Conservation (phyloP, 2,797 vertebrate species). For the Eulemur rubriventer region DNA sequence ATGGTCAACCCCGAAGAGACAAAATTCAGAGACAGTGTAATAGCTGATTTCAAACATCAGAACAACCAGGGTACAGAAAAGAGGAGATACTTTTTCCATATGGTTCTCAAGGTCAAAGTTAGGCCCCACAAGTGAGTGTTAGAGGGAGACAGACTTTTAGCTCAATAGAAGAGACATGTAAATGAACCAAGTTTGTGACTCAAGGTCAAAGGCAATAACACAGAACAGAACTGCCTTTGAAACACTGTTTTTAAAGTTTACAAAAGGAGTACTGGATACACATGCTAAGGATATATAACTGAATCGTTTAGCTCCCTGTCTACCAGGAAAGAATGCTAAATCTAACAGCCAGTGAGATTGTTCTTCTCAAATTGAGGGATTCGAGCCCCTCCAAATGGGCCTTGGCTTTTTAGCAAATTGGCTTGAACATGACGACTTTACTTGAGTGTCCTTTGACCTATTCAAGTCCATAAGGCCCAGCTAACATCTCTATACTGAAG, state of each 20-base stretch:
- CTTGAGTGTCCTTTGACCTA: background rate
- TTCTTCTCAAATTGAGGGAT: background rate
- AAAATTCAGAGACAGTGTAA: background rate
- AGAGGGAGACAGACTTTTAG: background rate
- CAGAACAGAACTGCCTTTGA: constrained; percentile 43
- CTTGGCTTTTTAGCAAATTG: background rate
- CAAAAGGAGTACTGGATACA: background rate
- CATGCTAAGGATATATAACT: background rate
- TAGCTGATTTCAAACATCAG: constrained; percentile 1
- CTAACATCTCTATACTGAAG: background rate
- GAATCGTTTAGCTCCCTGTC: background rate
- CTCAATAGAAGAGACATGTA: background rate
- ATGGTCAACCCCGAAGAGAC: background rate
- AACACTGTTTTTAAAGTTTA: constrained; percentile 35
- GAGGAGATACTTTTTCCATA: background rate
- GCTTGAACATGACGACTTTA: background rate
- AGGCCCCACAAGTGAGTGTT: background rate
- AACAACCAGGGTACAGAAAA: background rate
- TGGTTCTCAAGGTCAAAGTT: constrained; percentile 7
- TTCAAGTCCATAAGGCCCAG: background rate
- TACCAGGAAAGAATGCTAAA: constrained; percentile 28
- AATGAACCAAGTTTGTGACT: background rate
- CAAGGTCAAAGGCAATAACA: constrained; percentile 33
- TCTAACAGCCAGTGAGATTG: background rate
- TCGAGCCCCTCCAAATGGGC: background rate